A percentile compares a stretch with the other conserved stretches of the same genome.
Conservation (phyloP, 2,888 invertebrate species). For the Phlogophora meticulosa region DNA sequence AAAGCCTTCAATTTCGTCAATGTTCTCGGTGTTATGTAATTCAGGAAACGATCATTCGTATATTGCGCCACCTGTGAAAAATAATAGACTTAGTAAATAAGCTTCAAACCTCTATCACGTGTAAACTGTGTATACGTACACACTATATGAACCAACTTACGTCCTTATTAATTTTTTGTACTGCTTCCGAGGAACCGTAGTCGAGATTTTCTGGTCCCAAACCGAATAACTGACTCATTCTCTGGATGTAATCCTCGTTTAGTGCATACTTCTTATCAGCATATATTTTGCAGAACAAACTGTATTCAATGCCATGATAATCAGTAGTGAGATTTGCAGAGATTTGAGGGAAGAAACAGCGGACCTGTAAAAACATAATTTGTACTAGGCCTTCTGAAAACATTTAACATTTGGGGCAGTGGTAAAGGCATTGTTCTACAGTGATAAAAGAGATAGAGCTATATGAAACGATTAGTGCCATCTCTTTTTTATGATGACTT, state of each 20-base stretch:
- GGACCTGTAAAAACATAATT: conserved; percentile 31
- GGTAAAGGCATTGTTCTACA: too few species aligned
- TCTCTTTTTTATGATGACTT: background rate
- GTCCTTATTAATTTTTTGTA: conserved; percentile 52
- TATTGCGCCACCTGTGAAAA: conserved; percentile 31
- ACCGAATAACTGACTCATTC: conserved; percentile 35
- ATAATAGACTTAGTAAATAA: background rate
- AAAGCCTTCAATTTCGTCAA: conserved; percentile 20
- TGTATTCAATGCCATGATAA: conserved; percentile 23
- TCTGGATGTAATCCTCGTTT: conserved; percentile 30
- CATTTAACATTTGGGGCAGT: background rate
- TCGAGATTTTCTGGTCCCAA: conserved; percentile 53
- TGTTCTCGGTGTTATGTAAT: conserved; percentile 27
- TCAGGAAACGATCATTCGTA: conserved; percentile 25
- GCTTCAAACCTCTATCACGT: background rate
- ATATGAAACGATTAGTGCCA: background rate
- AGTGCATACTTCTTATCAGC: conserved; percentile 35
- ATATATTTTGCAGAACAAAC: conserved; percentile 50
- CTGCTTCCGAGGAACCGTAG: conserved; percentile 43
- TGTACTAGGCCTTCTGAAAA: too few species aligned
- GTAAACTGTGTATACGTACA: background rate
- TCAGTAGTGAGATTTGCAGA: conserved; percentile 8
- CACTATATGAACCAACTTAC: conserved; percentile 30
- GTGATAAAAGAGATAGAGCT: background rate
- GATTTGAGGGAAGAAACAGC: conserved; percentile 32